These are phyloP conservation scores for Steinernema scapterisci DNA, from an alignment of 2,888 invertebrate species.

Conservation along the genomic window DNA sequence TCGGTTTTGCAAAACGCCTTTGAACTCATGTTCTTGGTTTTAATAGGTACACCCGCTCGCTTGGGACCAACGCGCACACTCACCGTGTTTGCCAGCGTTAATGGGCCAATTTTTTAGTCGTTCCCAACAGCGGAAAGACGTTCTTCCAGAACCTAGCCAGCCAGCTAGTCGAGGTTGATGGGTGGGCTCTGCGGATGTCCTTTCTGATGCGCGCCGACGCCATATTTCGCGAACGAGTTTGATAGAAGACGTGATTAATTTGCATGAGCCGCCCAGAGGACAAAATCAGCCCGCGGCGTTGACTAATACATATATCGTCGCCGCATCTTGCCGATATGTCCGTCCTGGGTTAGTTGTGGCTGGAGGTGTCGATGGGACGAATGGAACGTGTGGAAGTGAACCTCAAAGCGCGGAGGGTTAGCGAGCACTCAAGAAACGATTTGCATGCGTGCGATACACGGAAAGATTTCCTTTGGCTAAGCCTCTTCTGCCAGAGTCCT, in stretches of 20 bases:
- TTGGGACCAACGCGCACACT: constrained; percentile 2
- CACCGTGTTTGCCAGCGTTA: constrained; percentile 17
- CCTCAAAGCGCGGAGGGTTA: too few relatives aligned
- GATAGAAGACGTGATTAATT: constrained; percentile 19
- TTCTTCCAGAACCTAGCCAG: not conserved
- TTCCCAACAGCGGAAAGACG: not conserved
- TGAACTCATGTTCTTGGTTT: not conserved
- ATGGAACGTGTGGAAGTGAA: too few relatives aligned
- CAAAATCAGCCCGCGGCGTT: too few relatives aligned
- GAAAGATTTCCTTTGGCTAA: too few relatives aligned
- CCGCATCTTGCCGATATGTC: too few relatives aligned
- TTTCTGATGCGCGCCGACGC: not conserved
- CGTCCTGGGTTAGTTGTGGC: too few relatives aligned
- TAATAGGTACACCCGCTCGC: not conserved
- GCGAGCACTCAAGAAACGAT: too few relatives aligned
- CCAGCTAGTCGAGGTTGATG: too few relatives aligned
- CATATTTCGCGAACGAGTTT: not conserved
- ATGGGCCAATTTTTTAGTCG: constrained; percentile 17
- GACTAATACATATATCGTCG: too few relatives aligned
- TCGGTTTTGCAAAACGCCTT: not conserved
- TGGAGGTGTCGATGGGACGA: too few relatives aligned
- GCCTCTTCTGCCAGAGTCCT: too few relatives aligned
- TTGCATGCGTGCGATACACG: too few relatives aligned
- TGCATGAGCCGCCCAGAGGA: not conserved
- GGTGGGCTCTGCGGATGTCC: not conserved